Evolutionary conservation across 2,797 vertebrate species (phyloP), one percentile per base, ranked within the genome.

Genomic region (Selene dorsalis): DNA sequence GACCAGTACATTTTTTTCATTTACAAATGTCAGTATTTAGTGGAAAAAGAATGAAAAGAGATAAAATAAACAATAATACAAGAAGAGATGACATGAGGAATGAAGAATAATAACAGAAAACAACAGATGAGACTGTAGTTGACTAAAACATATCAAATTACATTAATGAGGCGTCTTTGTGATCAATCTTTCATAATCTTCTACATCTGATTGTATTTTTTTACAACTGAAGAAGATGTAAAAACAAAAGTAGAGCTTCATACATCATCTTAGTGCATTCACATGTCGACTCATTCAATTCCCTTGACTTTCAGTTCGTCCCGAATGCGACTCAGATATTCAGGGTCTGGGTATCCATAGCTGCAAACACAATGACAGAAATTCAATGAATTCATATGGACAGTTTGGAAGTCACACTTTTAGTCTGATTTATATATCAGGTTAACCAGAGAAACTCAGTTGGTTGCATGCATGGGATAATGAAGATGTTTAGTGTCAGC

Each of bases 301-400:
- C 97, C 97, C 93, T 96, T 98, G 53, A 90, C 93, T 87, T 95
- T 97, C 88, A 99, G 87, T 84, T 98, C 97, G 30, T 93, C 93
- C 82, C 91, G 93, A 52, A 98, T 95, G 0, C 97, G 93, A 53
- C 73, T 81, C 86, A 99, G 93, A 70, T 99, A 99, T 26, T 74
- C 1, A n/a, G 94, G 84, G 93, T 98, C 97, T 4, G 97, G 97
- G 71, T 97, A 99, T 64, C 97, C 97, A 65, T 92, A 98, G 0
- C 97, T 98, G 91, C 17, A 90, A 82, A 91, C 20, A 90, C 84
- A 83, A 73, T 58, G 18, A 81, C 26, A 82, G 3, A 69, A 4
- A 62, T 9, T 28, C 11, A 30, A 8, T n/a, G 14, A 56, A 10
- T 24, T 75, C 8, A 48, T 1, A 8, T 9, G 16, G 53, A 35